These are phyloP conservation scores for Macrotis lagotis DNA, from an alignment of 2,113 vertebrate species.

Conservation along the genomic window DNA sequence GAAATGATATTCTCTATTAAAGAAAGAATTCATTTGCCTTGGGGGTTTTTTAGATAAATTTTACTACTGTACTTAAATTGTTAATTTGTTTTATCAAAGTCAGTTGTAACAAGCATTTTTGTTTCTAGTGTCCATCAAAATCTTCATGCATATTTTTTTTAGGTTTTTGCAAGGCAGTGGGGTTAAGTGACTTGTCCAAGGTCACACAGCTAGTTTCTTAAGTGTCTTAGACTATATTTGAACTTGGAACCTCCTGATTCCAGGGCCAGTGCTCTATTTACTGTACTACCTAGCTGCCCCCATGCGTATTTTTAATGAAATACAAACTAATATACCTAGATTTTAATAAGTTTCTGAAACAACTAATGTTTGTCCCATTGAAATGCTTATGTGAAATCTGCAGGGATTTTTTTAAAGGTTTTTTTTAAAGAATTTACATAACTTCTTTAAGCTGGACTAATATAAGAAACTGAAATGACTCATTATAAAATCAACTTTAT, in stretches of 20 bases:
- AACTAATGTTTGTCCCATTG: background rate
- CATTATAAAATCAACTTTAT: background rate
- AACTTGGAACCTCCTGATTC: no score
- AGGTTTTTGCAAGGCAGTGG: no score
- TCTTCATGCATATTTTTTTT: background rate
- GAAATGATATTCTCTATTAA: background rate
- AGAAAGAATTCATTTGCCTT: background rate
- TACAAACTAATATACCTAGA: background rate
- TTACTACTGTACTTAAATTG: no score
- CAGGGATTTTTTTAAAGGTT: background rate
- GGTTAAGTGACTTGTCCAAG: no score
- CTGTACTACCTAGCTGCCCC: no score
- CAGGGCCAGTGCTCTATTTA: no score
- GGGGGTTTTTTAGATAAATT: no score
- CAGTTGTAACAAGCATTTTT: background rate
- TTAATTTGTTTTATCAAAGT: no score
- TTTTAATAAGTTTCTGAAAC: background rate
- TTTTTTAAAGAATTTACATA: no score
- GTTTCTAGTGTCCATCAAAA: background rate
- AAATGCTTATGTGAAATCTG: background rate
- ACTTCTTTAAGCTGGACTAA: background rate
- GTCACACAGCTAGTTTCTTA: no score
- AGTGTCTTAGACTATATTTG: no score
- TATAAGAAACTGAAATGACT: no score
- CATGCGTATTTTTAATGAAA: background rate